phyloP scores from a whole-genome alignment of 2,888 invertebrate genomes.

The Rhamnusium bicolor region DNA sequence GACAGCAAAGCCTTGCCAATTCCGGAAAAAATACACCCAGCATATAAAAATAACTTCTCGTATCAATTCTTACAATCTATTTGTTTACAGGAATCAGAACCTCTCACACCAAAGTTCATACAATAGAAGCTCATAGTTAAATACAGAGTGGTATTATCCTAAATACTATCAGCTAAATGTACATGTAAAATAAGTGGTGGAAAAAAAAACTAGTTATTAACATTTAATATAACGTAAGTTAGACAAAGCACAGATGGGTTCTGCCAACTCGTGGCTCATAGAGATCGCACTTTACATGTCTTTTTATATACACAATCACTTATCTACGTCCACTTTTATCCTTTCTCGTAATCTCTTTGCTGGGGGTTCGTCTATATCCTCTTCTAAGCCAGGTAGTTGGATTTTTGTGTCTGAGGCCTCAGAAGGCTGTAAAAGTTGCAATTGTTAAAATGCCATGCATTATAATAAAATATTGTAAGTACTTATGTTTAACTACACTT shows the following conservation, averaged over 20 bases:
- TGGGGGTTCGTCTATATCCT: slow-evolving; percentile 70
- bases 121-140: slow-evolving; percentile 30
- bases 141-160: slow-evolving; percentile 35
- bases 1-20: slow-evolving; percentile 23
- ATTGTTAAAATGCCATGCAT: background rate
- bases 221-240: slow-evolving; percentile 43
- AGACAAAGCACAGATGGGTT: slow-evolving; percentile 46
- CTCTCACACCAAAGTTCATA: slow-evolving; percentile 34
- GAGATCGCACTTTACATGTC: slow-evolving; percentile 51
- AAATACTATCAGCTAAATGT: slow-evolving; percentile 48
- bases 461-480: background rate
- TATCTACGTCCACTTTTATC: slow-evolving; percentile 65
- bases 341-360: slow-evolving; percentile 67
- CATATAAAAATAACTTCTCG: slow-evolving; percentile 50
- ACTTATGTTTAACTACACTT: background rate
- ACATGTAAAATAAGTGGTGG: slow-evolving; percentile 40
- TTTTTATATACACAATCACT: slow-evolving; percentile 60
- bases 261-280: slow-evolving; percentile 33
- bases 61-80: slow-evolving; percentile 34
- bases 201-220: slow-evolving; percentile 49
- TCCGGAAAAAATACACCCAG: slow-evolving; percentile 39
- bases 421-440: slow-evolving; percentile 75
- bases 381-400: slow-evolving; percentile 80
- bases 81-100: slow-evolving; percentile 40
- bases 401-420: slow-evolving; percentile 88